phyloP scores from a whole-genome alignment of 2,113 vertebrate genomes.

The Phylloscopus whistleri region DNA sequence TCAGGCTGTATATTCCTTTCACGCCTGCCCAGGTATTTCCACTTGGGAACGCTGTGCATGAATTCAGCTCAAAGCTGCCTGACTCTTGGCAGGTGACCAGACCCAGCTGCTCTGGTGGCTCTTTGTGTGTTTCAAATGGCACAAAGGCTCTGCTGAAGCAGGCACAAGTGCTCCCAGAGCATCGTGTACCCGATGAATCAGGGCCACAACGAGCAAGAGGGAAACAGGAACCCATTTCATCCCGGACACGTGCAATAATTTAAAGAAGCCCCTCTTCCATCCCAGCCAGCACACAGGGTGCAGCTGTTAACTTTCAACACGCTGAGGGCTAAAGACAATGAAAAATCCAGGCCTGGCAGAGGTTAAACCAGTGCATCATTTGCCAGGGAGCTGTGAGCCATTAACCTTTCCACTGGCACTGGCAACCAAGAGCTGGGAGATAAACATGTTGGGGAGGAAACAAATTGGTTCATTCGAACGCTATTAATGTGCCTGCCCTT shows the following conservation, averaged over 20 bases:
- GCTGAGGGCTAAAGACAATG: constrained; percentile 28
- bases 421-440: constrained; percentile 35
- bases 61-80: not conserved
- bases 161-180: not conserved
- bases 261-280: not conserved
- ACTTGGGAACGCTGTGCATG: not conserved
- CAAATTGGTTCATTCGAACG: constrained; percentile 54
- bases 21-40: not conserved
- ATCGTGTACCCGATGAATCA: not conserved
- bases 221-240: not conserved
- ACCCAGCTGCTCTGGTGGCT: not conserved
- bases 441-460: constrained; percentile 57
- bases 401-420: constrained; percentile 61
- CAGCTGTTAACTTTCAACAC: not conserved
- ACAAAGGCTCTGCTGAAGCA: not conserved
- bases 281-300: not conserved
- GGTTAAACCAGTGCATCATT: constrained; percentile 39
- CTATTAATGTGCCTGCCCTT: constrained; percentile 52
- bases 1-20: not conserved
- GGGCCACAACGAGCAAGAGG: not conserved
- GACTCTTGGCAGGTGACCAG: not conserved
- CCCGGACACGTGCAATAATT: not conserved
- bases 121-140: not conserved
- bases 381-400: constrained; percentile 41
- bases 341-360: not conserved